A percentile compares a stretch with the other conserved stretches of the same genome.
phyloP scores from a whole-genome alignment of 2,888 invertebrate genomes.

The Sclerodermus sp. region DNA sequence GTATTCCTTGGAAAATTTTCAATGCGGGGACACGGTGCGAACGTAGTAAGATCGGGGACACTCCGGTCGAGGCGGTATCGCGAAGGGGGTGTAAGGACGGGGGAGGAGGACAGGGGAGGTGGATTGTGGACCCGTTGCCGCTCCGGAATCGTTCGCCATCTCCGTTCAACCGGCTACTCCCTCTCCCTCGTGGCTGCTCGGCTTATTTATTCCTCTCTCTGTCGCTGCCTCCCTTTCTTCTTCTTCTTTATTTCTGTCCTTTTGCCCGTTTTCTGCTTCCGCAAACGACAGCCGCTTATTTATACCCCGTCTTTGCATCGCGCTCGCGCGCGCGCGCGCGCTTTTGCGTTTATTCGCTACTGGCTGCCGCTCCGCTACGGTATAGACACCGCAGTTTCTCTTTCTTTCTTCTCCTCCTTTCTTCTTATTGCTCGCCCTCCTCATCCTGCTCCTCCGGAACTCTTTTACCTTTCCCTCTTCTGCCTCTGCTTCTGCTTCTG shows the following conservation, averaged over 20 bases:
- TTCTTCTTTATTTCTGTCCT: slow-evolving; percentile 51
- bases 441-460: neutral
- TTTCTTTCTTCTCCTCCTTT: slow-evolving; percentile 1
- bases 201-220: slow-evolving; percentile 54
- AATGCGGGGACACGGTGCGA: slow-evolving; percentile 20
- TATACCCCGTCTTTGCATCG: slow-evolving; percentile 58
- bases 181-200: slow-evolving; percentile 29
- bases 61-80: neutral
- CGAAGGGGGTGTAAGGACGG: neutral
- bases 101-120: slow-evolving; percentile 13
- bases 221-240: slow-evolving; percentile 44
- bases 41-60: too few species aligned
- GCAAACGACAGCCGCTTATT: slow-evolving; percentile 59
- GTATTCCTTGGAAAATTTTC: slow-evolving; percentile 27
- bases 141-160: slow-evolving; percentile 14
- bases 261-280: slow-evolving; percentile 57
- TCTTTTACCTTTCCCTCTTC: too few species aligned
- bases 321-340: slow-evolving; percentile 47
- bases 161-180: slow-evolving; percentile 15
- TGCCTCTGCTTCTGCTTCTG: too few species aligned
- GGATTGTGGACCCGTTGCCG: slow-evolving; percentile 7
- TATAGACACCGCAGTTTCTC: slow-evolving; percentile 8
- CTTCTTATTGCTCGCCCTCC: neutral
- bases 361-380: slow-evolving; percentile 14
- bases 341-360: slow-evolving; percentile 46